These are phyloP conservation scores for Ligdia adustata DNA, from an alignment of 2,888 invertebrate genomes.

Conservation along the genomic window DNA sequence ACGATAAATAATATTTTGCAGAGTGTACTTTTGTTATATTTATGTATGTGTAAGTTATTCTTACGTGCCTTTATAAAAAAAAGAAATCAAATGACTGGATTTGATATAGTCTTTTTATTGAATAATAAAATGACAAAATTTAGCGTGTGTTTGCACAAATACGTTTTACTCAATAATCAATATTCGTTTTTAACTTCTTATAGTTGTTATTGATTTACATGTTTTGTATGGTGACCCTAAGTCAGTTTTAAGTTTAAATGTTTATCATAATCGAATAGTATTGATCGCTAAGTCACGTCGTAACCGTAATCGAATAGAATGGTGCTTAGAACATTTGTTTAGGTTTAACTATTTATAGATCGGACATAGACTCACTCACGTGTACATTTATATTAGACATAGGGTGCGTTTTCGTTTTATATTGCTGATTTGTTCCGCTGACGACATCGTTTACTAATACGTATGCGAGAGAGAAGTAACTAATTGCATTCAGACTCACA, in stretches of 20 bases:
- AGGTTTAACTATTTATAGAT: conserved; percentile 67
- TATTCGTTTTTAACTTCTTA: conserved; percentile 61
- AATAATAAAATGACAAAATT: conserved; percentile 63
- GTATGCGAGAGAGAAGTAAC: conserved; percentile 35
- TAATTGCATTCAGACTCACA: conserved; percentile 30
- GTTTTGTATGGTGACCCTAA: conserved; percentile 66
- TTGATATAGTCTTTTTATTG: conserved; percentile 71
- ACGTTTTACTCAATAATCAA: conserved; percentile 68
- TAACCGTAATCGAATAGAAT: conserved; percentile 82
- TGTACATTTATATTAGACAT: conserved; percentile 56
- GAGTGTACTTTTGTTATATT: conserved; percentile 57
- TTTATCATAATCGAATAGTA: conserved; percentile 71
- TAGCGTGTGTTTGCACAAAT: conserved; percentile 78
- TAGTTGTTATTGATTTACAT: conserved; percentile 64
- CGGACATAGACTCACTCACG: conserved; percentile 56
- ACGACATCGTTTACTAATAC: conserved; percentile 49
- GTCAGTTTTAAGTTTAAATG: conserved; percentile 70
- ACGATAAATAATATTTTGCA: conserved; percentile 59
- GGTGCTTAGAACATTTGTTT: conserved; percentile 81
- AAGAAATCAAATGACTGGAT: conserved; percentile 78
- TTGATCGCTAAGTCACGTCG: conserved; percentile 76
- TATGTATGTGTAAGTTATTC: conserved; percentile 65
- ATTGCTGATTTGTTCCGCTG: conserved; percentile 44
- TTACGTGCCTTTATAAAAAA: conserved; percentile 79
- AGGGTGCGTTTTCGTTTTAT: conserved; percentile 51